Evolutionary conservation across 2,797 vertebrate genomes (phyloP).

Genomic region (Macrochelys suwanniensis): DNA sequence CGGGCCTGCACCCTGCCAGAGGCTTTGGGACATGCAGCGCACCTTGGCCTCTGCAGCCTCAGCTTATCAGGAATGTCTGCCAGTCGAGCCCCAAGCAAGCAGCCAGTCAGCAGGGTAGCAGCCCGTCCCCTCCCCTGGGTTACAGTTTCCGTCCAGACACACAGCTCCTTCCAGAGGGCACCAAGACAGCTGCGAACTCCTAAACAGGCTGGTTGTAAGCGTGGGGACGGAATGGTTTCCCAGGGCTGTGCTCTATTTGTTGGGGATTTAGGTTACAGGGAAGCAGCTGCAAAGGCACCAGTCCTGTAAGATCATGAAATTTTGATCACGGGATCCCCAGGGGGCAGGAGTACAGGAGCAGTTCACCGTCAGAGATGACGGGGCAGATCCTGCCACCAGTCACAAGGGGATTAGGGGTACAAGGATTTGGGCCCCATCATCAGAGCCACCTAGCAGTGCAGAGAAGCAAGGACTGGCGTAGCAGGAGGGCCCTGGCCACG

Average conservation of each 20-base stretch:
- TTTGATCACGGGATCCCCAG: too few species aligned
- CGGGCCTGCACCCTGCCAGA: not conserved
- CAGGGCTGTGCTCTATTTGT: too few species aligned
- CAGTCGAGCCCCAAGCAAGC: not conserved
- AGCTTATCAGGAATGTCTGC: too few species aligned
- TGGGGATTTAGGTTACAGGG: not conserved
- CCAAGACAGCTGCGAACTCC: not conserved
- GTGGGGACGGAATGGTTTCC: not conserved
- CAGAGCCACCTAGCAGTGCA: not conserved
- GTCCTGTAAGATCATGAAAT: not conserved
- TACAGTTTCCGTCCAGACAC: not conserved
- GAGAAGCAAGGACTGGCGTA: not conserved
- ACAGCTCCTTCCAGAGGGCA: not conserved
- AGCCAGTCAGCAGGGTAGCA: not conserved
- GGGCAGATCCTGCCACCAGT: too few species aligned
- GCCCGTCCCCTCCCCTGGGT: not conserved
- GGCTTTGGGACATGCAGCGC: not conserved
- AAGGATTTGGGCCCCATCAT: too few species aligned
- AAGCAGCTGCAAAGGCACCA: not conserved
- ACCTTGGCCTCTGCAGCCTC: not conserved
- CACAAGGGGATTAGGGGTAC: too few species aligned
- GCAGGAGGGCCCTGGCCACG: not conserved
- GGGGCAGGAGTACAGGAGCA: too few species aligned
- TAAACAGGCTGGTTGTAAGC: not conserved
- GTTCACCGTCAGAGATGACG: too few species aligned